Percentiles rank a stretch among this genome's conserved stretches.
Conservation (phyloP, 2,113 vertebrate species). For the Protobothrops mucrosquamatus region DNA sequence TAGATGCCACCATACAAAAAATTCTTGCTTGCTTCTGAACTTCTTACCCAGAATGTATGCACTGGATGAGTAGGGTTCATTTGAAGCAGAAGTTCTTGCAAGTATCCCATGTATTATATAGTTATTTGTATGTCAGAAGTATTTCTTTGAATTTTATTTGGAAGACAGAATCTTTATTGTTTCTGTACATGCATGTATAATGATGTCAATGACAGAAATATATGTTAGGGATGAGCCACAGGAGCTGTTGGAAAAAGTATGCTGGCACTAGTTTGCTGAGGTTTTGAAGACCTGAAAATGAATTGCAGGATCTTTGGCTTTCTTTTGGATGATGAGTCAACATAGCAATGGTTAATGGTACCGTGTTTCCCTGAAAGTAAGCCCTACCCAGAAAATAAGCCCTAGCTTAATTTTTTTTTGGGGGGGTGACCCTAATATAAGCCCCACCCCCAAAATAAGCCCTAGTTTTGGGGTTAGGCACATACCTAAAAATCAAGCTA, state of each 20-base stretch:
- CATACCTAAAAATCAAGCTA: too few relatives aligned
- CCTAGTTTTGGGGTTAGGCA: too few relatives aligned
- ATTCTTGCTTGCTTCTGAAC: background rate
- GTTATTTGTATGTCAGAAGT: background rate
- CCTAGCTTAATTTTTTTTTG: too few relatives aligned
- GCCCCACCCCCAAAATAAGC: too few relatives aligned
- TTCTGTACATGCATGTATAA: background rate
- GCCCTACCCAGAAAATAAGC: too few relatives aligned
- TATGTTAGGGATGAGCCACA: background rate
- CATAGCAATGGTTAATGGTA: background rate
- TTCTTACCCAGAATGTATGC: background rate
- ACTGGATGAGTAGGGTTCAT: background rate
- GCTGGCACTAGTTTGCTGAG: background rate
- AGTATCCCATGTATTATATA: background rate
- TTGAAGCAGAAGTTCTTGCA: background rate
- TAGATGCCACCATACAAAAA: background rate
- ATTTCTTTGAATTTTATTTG: background rate
- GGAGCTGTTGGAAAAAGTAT: background rate
- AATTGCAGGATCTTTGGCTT: background rate
- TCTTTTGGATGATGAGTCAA: background rate
- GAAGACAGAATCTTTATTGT: background rate
- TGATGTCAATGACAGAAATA: background rate
- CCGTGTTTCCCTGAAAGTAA: too few relatives aligned
- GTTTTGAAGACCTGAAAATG: background rate
- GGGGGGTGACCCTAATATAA: too few relatives aligned